Evolutionary conservation across 1,140 invertebrate species (phyloP), one percentile per base, ranked within the genome.

Genomic region (Drosophila busckii): DNA sequence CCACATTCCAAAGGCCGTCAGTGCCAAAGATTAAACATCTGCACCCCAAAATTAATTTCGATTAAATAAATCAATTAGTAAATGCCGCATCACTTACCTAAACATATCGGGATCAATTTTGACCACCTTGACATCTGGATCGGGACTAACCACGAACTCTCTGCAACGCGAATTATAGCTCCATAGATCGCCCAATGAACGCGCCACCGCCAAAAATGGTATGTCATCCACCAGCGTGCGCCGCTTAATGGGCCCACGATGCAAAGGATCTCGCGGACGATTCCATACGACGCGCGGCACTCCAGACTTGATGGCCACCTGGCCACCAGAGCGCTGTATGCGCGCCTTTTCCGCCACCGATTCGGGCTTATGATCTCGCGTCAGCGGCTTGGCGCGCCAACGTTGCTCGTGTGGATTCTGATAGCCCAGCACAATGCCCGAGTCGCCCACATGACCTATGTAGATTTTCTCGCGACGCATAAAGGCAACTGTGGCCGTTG

Each of bases 211-310:
- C 35, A 99, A 88, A 86, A 99, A 99, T 0, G 97, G 97, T 71
- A 99, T 98, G 87, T 96, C 95, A 87, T 98, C 97, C 70, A 97
- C 95, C 0, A 91, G 92, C 1, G 95, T 96, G 0, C 93, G 94
- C 46, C 94, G 91, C 16, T 93, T 89, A 31, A 96, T 93, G 8
- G 95, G 95, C 8, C 95, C 95, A 78, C 92, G 90, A 63, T 87
- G 85, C 38, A 69, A 26, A 0, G 75, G 94, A 28, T 93, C 90
- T 15, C 93, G 89, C 2, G 96, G 96, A 66, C 97, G 90, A 87
- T 98, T 97, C 97, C 98, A 99, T 0, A 99, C 97, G 1, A 99
- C 97, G 48, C 97, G 89, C 4, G 96, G 95, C 0, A 99, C 96
- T 4, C 97, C 97, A 4, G 95, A 94, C 85, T 99, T 99, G 20